Conservation (phyloP, 2,888 invertebrate species). For the Lepidonotus clava region DNA sequence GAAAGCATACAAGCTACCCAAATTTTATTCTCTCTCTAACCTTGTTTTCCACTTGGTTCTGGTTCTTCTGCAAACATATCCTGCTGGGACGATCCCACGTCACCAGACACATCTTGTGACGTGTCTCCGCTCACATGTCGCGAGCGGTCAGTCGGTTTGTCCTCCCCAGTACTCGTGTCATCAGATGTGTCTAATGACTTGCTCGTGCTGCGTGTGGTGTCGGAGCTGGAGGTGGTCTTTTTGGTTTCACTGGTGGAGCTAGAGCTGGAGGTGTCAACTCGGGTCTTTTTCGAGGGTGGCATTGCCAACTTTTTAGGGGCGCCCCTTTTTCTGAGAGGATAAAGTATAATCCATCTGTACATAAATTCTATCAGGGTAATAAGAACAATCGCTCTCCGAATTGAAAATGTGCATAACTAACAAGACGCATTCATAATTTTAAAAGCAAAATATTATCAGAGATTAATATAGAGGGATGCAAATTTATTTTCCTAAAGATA, state of each 20-base stretch:
- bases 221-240: neutral
- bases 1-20: neutral
- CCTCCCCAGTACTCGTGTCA: conserved; percentile 29
- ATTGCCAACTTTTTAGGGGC: neutral
- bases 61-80: conserved; percentile 25
- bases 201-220: neutral
- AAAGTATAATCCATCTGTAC: too few species aligned
- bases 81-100: conserved; percentile 9
- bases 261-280: conserved; percentile 15
- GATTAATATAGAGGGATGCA: too few species aligned
- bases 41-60: neutral
- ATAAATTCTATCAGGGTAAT: too few species aligned
- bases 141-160: neutral
- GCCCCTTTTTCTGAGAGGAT: neutral
- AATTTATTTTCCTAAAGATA: too few species aligned
- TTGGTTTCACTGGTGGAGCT: neutral
- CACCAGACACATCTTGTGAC: neutral
- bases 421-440: too few species aligned
- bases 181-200: conserved; percentile 46
- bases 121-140: neutral
- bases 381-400: too few species aligned
- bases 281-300: neutral
- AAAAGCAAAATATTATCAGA: too few species aligned
- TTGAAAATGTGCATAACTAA: too few species aligned
- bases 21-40: neutral